Evolutionary conservation across 2,888 invertebrate species (phyloP).

Genomic region (Thera obeliscata): DNA sequence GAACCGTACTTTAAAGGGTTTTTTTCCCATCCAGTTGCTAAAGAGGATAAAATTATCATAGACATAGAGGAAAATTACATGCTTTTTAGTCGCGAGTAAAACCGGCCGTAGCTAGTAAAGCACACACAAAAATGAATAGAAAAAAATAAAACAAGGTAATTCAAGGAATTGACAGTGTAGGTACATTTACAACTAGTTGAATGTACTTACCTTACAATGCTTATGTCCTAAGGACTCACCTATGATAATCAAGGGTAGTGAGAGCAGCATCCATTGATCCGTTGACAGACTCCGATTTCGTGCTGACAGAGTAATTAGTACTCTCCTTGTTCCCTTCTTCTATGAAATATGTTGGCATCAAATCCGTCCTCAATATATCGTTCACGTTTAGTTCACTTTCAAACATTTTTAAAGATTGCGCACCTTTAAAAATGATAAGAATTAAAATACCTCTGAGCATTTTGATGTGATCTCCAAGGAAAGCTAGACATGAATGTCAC

Average conservation of each 20-base stretch:
- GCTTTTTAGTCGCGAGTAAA: too few species aligned
- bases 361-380: conserved; percentile 88
- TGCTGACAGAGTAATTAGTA: conserved; percentile 45
- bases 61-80: too few species aligned
- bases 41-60: too few species aligned
- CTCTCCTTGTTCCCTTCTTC: conserved; percentile 61
- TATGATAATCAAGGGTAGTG: conserved; percentile 87
- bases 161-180: neutral
- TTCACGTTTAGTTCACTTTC: conserved; percentile 82
- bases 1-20: too few species aligned
- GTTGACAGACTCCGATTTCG: conserved; percentile 62
- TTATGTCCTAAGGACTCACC: conserved; percentile 66
- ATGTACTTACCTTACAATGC: too few species aligned
- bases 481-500: conserved; percentile 47
- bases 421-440: neutral
- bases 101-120: too few species aligned
- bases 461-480: conserved; percentile 28
- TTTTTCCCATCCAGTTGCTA: too few species aligned
- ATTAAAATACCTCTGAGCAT: conserved; percentile 13
- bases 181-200: too few species aligned
- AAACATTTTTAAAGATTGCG: conserved; percentile 49
- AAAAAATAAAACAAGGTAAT: too few species aligned
- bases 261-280: conserved; percentile 87
- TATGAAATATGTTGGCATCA: conserved; percentile 88
- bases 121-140: too few species aligned